phyloP scores from a whole-genome alignment of 2,113 vertebrate species.

The Otis tarda region DNA sequence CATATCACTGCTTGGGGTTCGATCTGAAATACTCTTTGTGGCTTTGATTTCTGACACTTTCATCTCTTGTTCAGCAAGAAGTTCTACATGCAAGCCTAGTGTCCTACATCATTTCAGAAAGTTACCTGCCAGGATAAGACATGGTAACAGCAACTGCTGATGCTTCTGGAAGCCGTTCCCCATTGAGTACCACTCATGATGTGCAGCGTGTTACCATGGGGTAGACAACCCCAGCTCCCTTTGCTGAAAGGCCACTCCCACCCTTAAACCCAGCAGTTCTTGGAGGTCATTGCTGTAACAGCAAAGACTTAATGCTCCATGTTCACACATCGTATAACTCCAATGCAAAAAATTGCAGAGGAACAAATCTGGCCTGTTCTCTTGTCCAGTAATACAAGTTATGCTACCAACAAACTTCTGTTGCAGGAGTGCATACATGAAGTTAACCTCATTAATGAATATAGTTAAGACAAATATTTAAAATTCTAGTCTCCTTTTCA shows the following conservation, averaged over 20 bases:
- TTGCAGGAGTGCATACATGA: background rate
- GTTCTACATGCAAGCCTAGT: background rate
- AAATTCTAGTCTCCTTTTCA: background rate
- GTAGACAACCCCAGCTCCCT: background rate
- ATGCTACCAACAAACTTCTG: background rate
- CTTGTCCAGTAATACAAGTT: background rate
- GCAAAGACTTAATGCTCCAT: background rate
- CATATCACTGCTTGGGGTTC: background rate
- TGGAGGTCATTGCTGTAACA: background rate
- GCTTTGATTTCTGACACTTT: background rate
- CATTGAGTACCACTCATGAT: background rate
- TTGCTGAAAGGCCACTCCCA: background rate
- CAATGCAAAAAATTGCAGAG: background rate
- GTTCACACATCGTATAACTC: background rate
- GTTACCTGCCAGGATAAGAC: background rate
- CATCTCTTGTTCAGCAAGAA: background rate
- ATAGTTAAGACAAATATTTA: background rate
- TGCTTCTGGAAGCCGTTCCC: background rate
- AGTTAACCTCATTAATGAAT: background rate
- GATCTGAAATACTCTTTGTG: background rate
- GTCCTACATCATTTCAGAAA: background rate
- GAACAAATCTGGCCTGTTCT: background rate
- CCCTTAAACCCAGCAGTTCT: background rate
- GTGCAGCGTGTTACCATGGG: fast-evolving
- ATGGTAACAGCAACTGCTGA: background rate